Conservation (phyloP, 1,140 invertebrate genomes). For the Drosophila mauritiana region DNA sequence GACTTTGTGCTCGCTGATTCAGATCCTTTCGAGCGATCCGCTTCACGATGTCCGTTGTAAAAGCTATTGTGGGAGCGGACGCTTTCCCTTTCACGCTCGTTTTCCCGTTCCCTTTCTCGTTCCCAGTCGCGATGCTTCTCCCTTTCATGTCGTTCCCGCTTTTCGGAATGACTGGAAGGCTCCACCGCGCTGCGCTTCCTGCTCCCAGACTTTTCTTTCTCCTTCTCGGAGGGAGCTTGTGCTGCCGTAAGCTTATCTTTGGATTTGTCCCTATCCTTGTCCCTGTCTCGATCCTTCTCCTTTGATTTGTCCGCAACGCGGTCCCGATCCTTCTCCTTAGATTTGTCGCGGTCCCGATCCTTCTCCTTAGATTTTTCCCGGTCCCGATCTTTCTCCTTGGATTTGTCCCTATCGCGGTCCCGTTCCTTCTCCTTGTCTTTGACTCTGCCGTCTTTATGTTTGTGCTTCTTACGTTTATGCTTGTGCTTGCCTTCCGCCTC, state of each 20-base stretch:
- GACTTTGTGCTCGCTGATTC: conserved; percentile 18
- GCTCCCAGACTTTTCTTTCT: conserved; percentile 47
- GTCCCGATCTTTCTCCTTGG: conserved; percentile 33
- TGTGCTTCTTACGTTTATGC: conserved; percentile 67
- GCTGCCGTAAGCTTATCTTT: conserved; percentile 35
- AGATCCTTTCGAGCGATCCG: conserved; percentile 21
- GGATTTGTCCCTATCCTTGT: conserved; percentile 28
- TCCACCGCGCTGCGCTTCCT: conserved; percentile 32
- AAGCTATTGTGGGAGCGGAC: conserved; percentile 66
- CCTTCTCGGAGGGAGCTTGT: conserved; percentile 5
- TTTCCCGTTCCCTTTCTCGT: conserved; percentile 4
- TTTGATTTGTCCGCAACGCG: conserved; percentile 1
- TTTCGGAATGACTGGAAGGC: not conserved
- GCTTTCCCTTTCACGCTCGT: conserved; percentile 21
- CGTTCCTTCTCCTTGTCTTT: conserved; percentile 46
- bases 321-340: too few relatives aligned
- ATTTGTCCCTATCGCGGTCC: conserved; percentile 32
- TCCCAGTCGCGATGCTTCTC: conserved; percentile 22
- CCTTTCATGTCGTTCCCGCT: conserved; percentile 33
- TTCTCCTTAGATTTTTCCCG: too few relatives aligned
- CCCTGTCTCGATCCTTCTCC: conserved; percentile 31
- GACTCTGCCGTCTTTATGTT: conserved; percentile 85
- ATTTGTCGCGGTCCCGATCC: too few relatives aligned
- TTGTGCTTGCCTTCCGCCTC: conserved; percentile 82
- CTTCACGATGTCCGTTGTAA: conserved; percentile 59